Conservation (phyloP, 2,113 vertebrate species). For the Sinocyclocheilus grahami region DNA sequence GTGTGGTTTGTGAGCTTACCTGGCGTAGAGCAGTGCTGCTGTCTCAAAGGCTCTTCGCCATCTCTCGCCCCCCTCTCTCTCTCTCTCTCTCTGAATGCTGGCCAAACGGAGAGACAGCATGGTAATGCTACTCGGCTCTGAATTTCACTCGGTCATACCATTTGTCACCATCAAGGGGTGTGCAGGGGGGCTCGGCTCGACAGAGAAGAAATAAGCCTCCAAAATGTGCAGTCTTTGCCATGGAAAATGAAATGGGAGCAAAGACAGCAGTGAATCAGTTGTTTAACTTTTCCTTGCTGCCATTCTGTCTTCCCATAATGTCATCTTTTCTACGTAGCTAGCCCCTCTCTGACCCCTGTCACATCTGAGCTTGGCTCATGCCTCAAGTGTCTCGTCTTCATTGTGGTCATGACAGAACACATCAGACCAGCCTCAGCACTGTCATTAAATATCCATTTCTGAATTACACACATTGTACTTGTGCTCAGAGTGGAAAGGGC, state of each 20-base stretch:
- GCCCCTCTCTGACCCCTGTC: slow-evolving; percentile 93
- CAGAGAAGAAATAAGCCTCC: slow-evolving; percentile 47
- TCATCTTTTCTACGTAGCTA: slow-evolving; percentile 77
- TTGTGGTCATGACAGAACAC: slow-evolving; percentile 85
- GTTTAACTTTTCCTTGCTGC: slow-evolving; percentile 55
- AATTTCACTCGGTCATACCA: slow-evolving; percentile 77
- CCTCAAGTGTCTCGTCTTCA: slow-evolving; percentile 74
- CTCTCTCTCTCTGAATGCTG: slow-evolving; percentile 90
- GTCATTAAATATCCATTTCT: not conserved
- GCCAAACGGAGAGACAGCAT: slow-evolving; percentile 95
- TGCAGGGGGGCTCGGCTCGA: slow-evolving; percentile 91
- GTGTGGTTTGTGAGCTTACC: slow-evolving; percentile 83
- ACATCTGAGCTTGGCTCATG: slow-evolving; percentile 78
- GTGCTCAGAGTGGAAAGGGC: not conserved
- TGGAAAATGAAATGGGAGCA: slow-evolving; percentile 43
- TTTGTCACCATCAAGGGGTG: slow-evolving; percentile 89
- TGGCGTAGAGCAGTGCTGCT: slow-evolving; percentile 90
- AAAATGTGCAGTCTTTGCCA: not conserved
- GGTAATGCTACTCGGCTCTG: slow-evolving; percentile 79
- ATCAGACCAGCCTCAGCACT: slow-evolving; percentile 61
- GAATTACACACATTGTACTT: too few species aligned
- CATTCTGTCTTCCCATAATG: slow-evolving; percentile 65
- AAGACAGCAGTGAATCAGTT: slow-evolving; percentile 62
- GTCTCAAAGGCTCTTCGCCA: slow-evolving; percentile 96
- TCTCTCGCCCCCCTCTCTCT: slow-evolving; percentile 83